Evolutionary conservation across 2,888 invertebrate genomes (phyloP), one percentile per base, ranked within the genome.

Genomic region (Cephus rjabovi): DNA sequence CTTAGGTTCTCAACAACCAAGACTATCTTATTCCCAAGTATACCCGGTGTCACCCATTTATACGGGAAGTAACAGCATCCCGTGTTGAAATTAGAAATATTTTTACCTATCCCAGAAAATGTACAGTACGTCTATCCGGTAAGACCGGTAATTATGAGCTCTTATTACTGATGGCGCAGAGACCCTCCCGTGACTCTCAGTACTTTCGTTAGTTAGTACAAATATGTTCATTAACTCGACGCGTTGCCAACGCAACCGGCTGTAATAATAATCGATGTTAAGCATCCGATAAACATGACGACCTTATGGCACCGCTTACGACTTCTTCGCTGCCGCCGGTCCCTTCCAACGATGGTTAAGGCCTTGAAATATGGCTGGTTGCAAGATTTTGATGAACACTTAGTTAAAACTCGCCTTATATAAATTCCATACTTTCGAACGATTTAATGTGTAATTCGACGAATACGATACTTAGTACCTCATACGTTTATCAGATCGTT

Each of bases 181-280:
- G 56, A 9, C 56, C 23, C 56, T 56, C 56, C 23, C 6, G 56
- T 56, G 23, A 56, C 56, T 23, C 9, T 9, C 2, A 23, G 23
- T 56, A 56, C 56, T 23, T 56, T 23, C 2, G 56, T 23, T 56
- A 40, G 15, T 40, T 70, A 12, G 34, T 71, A 71, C 34, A 23
- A 71, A 71, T 71, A 86, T 84, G 86, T 83, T 86, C 86, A 86
- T 85, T 86, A 83, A 82, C 81, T 82, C 79, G 82, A 78, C 77
- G 81, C 76, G 75, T 71, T 34, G 71, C 71, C 71, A 71, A 34
- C 31, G 33, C 33, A 71, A 34, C 31, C 71, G 71, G 77, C 75
- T 81, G 56, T 75, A 73, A 76, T 79, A 84, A 81, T 81, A 80
- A 80, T 81, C 80, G 81, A 81, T 81, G 79, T 80, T 84, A 82